Evolutionary conservation across 2,888 invertebrate genomes (phyloP).

Genomic region (Caenorhabditis plicata): DNA sequence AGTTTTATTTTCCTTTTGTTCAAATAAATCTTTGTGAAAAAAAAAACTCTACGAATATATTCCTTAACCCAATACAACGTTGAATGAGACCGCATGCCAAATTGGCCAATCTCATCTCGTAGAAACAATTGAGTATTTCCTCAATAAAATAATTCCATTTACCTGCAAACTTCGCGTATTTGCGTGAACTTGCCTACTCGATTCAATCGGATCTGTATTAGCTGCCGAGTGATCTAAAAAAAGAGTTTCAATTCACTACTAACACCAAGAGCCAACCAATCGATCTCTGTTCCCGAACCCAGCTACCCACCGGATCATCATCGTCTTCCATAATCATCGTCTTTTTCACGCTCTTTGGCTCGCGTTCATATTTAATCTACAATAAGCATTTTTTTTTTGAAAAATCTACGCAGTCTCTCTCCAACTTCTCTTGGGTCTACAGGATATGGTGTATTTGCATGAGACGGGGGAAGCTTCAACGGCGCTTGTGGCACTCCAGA

Average conservation of each 20-base stretch:
- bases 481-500: constrained; percentile 39
- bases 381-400: not conserved
- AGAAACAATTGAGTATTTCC: too few relatives aligned
- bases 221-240: constrained; percentile 39
- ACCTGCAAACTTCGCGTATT: constrained; percentile 21
- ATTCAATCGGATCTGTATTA: constrained; percentile 43
- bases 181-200: constrained; percentile 23
- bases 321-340: constrained; percentile 21
- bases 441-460: constrained; percentile 40
- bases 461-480: constrained; percentile 34
- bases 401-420: not conserved
- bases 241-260: constrained; percentile 29
- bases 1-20: too few relatives aligned
- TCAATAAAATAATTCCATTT: not conserved
- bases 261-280: constrained; percentile 34
- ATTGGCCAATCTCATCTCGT: too few relatives aligned
- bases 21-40: too few relatives aligned
- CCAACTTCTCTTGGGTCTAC: constrained; percentile 25
- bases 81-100: too few relatives aligned
- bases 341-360: constrained; percentile 25
- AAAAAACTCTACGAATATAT: too few relatives aligned
- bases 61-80: too few relatives aligned
- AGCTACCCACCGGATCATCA: constrained; percentile 48
- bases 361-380: constrained; percentile 11
- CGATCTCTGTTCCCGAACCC: constrained; percentile 47